Conservation (phyloP, 1,140 invertebrate genomes). For the Galleria mellonella region DNA sequence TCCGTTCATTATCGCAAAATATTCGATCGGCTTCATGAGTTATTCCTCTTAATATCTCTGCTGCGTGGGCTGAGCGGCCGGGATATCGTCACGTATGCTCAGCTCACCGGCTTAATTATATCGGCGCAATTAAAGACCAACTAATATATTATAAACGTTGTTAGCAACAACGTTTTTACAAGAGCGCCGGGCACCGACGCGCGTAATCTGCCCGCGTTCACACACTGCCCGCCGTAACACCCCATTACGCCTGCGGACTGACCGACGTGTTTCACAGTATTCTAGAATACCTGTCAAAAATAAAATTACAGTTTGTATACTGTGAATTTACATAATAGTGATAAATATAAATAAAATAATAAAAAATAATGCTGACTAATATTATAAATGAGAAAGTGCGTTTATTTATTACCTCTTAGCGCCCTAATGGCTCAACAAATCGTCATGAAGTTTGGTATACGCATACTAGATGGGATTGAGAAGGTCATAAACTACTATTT, state of each 20-base stretch:
- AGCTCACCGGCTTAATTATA: constrained; percentile 62
- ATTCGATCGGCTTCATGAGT: constrained; percentile 62
- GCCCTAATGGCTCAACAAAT: too few relatives aligned
- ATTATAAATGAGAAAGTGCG: too few relatives aligned
- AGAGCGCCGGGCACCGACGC: constrained; percentile 42
- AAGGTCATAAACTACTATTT: too few relatives aligned
- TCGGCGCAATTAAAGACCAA: constrained; percentile 65
- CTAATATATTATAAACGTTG: constrained; percentile 73
- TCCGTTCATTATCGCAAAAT: constrained; percentile 64
- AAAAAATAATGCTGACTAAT: too few relatives aligned
- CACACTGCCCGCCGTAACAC: constrained; percentile 40
- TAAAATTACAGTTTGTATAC: constrained; percentile 2
- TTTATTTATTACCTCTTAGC: too few relatives aligned
- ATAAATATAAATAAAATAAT: too few relatives aligned
- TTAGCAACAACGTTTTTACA: constrained; percentile 62
- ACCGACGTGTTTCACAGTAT: constrained; percentile 23
- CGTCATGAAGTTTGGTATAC: too few relatives aligned
- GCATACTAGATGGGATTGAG: too few relatives aligned
- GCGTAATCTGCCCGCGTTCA: constrained; percentile 39
- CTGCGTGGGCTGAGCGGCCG: constrained; percentile 47
- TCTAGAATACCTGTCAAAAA: constrained; percentile 13
- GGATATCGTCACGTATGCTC: constrained; percentile 69
- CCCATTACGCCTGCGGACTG: constrained; percentile 31
- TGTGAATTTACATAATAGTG: neutral
- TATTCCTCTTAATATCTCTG: constrained; percentile 68